Percentiles rank a stretch among this genome's conserved stretches.
Evolutionary conservation across 2,888 invertebrate genomes (phyloP).

Genomic region (Myopa tessellatipennis): DNA sequence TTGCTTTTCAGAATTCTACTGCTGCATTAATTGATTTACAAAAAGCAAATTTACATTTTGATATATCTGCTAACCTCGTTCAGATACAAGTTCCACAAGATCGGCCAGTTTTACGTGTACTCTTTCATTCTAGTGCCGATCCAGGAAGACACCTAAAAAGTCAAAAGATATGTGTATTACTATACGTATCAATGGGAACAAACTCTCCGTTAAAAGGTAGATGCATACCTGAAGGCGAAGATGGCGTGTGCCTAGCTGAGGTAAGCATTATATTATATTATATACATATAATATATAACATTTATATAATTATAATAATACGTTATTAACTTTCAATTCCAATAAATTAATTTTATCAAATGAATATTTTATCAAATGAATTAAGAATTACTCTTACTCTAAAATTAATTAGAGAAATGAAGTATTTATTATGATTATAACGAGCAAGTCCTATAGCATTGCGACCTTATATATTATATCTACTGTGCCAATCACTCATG

Average conservation of each 20-base stretch:
- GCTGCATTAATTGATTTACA: slow-evolving; percentile 73
- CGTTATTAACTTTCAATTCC: too few relatives aligned
- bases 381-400: too few relatives aligned
- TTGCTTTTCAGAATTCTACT: slow-evolving; percentile 69
- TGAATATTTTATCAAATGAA: too few relatives aligned
- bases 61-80: slow-evolving; percentile 95
- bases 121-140: slow-evolving; percentile 92
- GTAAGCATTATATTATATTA: slow-evolving; percentile 50
- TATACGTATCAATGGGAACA: slow-evolving; percentile 77
- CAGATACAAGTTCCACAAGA: slow-evolving; percentile 86
- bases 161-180: slow-evolving; percentile 82
- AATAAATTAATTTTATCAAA: too few relatives aligned
- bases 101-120: slow-evolving; percentile 89
- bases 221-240: slow-evolving; percentile 93
- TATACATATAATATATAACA: background rate
- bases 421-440: too few relatives aligned
- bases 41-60: slow-evolving; percentile 80
- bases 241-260: slow-evolving; percentile 92
- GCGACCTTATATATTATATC: too few relatives aligned
- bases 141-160: slow-evolving; percentile 83
- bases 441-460: too few relatives aligned
- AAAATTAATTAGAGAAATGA: too few relatives aligned
- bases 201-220: slow-evolving; percentile 81
- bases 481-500: too few relatives aligned
- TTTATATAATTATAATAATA: too few relatives aligned